These are phyloP conservation scores for Butastur rufipennis DNA, from an alignment of 2,113 vertebrate genomes.

Conservation along the genomic window DNA sequence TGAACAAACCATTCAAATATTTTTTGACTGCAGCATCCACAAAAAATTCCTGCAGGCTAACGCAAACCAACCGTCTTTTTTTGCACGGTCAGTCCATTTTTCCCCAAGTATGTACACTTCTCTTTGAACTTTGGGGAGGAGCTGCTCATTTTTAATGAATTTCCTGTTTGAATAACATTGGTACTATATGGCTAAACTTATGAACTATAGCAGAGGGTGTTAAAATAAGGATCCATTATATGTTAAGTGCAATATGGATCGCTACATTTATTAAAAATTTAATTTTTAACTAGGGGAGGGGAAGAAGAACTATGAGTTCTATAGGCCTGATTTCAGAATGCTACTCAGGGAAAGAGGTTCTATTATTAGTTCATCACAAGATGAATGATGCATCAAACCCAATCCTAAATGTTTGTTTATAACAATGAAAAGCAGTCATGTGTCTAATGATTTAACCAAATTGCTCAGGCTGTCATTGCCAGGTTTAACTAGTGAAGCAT, in stretches of 20 bases:
- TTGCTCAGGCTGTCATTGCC: neutral
- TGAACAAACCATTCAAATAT: neutral
- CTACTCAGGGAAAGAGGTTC: conserved; percentile 3
- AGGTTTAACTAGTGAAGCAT: conserved; percentile 2
- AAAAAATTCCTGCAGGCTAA: neutral
- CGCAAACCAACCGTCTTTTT: neutral
- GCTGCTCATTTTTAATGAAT: neutral
- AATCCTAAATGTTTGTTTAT: conserved; percentile 28
- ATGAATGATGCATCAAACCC: conserved; percentile 48
- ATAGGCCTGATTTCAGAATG: conserved; percentile 24
- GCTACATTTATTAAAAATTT: conserved; percentile 1
- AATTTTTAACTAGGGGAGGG: neutral
- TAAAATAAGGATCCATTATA: neutral
- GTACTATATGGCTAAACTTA: neutral
- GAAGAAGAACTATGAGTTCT: neutral
- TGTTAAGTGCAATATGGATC: neutral
- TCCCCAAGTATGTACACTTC: neutral
- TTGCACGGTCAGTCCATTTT: neutral
- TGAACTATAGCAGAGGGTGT: neutral
- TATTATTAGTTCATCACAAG: conserved; percentile 58
- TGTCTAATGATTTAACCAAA: conserved; percentile 10
- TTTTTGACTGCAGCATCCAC: neutral
- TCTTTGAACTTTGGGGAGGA: neutral
- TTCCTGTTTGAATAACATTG: neutral
- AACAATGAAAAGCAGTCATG: conserved; percentile 23